A percentile compares a stretch with the other conserved stretches of the same genome.
Evolutionary conservation across 1,140 invertebrate species (phyloP).

Genomic region (Nasonia longicornis): DNA sequence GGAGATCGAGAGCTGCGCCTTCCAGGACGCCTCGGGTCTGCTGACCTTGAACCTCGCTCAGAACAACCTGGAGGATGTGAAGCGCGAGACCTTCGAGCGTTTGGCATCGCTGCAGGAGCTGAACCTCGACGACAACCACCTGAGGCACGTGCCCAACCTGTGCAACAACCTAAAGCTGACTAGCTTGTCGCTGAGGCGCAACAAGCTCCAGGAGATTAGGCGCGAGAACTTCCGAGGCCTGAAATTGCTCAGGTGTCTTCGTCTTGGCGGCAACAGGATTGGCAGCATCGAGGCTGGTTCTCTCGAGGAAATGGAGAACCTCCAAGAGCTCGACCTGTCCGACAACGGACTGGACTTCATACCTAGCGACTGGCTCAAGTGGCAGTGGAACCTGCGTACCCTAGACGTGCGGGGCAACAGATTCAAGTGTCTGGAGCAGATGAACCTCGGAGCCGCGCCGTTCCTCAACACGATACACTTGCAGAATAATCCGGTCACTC

Average conservation of each 20-base stretch:
- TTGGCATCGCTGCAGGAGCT: slow-evolving; percentile 49
- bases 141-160: slow-evolving; percentile 55
- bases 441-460: slow-evolving; percentile 50
- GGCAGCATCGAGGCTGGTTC: slow-evolving; percentile 50
- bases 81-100: slow-evolving; percentile 46
- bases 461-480: slow-evolving; percentile 52
- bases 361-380: slow-evolving; percentile 53
- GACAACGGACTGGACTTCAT: slow-evolving; percentile 57
- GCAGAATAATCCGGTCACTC: slow-evolving; percentile 53
- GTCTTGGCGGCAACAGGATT: slow-evolving; percentile 57
- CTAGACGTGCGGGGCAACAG: slow-evolving; percentile 58
- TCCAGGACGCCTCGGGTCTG: slow-evolving; percentile 49
- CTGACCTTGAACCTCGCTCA: slow-evolving; percentile 54
- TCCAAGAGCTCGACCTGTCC: slow-evolving; percentile 60
- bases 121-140: slow-evolving; percentile 55
- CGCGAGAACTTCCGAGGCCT: slow-evolving; percentile 49
- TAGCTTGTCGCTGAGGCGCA: slow-evolving; percentile 56
- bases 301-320: slow-evolving; percentile 50
- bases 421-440: slow-evolving; percentile 56
- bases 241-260: slow-evolving; percentile 49
- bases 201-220: slow-evolving; percentile 52
- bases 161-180: slow-evolving; percentile 45
- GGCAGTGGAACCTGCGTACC: slow-evolving; percentile 49
- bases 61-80: slow-evolving; percentile 52
- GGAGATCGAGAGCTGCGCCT: slow-evolving; percentile 52